Conservation (phyloP, 2,888 invertebrate genomes). For the Tipula lateralis region DNA sequence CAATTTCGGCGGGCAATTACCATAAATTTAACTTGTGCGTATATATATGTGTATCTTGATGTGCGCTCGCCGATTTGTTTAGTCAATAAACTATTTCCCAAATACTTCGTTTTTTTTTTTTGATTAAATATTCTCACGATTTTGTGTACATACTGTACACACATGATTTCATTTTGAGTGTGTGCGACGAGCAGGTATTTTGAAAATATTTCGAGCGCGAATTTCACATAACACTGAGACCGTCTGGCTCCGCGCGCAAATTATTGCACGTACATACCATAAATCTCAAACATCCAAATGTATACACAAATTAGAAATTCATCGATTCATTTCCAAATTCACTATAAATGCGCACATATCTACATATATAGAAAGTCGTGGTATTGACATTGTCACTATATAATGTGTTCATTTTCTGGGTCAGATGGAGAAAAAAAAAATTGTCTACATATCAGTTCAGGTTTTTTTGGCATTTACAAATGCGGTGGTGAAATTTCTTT, state of each 20-base stretch:
- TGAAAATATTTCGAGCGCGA: too few relatives aligned
- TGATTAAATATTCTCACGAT: neutral
- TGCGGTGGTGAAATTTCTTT: neutral
- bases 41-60: neutral
- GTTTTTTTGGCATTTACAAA: constrained; percentile 20
- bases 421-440: neutral
- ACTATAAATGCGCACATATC: neutral
- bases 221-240: neutral
- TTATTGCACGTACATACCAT: neutral
- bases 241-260: neutral
- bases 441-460: neutral
- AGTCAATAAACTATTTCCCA: neutral
- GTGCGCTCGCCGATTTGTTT: neutral
- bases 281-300: neutral
- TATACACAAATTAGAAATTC: neutral
- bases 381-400: constrained; percentile 15
- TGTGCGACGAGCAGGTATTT: neutral
- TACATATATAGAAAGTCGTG: neutral
- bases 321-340: neutral
- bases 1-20: neutral
- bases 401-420: neutral
- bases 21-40: neutral
- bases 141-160: neutral
- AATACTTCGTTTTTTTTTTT: too few relatives aligned
- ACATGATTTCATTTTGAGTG: neutral